Percentiles rank a stretch among this genome's conserved stretches.
Conservation (phyloP, 2,888 invertebrate species). For the Xylota sylvarum region DNA sequence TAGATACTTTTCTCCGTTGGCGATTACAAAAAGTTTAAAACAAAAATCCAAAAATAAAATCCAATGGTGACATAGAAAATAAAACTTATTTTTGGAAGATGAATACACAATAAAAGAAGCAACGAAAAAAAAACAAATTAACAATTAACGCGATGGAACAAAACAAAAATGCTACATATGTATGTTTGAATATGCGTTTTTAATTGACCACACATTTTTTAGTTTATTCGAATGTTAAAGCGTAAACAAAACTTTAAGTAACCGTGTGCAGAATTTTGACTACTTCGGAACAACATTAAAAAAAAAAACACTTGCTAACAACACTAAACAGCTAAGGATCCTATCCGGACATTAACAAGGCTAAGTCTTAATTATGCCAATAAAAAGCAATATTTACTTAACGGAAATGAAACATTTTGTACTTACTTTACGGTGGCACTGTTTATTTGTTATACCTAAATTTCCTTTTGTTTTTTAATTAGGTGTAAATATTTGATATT, state of each 20-base stretch:
- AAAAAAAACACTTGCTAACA: too few species aligned
- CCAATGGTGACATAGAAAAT: conserved; percentile 66
- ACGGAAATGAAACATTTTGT: conserved; percentile 6
- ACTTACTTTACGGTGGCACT: neutral
- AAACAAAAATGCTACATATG: neutral
- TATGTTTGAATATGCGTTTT: conserved; percentile 5
- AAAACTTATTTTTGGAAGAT: conserved; percentile 70
- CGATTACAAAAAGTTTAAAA: conserved; percentile 49
- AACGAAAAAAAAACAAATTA: conserved; percentile 36
- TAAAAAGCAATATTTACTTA: conserved; percentile 25
- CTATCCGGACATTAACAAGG: conserved; percentile 3
- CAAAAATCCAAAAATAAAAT: conserved; percentile 72
- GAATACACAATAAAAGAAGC: conserved; percentile 64
- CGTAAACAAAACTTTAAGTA: conserved; percentile 31
- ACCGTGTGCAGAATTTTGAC: neutral
- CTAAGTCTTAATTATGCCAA: conserved; percentile 1
- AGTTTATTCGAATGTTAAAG: conserved; percentile 8
- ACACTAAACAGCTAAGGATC: conserved; percentile 14
- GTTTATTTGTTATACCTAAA: conserved; percentile 19
- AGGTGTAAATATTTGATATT: neutral
- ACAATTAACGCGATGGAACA: conserved; percentile 25
- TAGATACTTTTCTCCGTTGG: conserved; percentile 65
- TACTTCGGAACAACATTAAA: too few species aligned
- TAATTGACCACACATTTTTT: conserved; percentile 30
- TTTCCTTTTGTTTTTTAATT: neutral